These are phyloP conservation scores for Dimorphilus gyrociliatus DNA, from an alignment of 2,888 invertebrate species.

Conservation along the genomic window DNA sequence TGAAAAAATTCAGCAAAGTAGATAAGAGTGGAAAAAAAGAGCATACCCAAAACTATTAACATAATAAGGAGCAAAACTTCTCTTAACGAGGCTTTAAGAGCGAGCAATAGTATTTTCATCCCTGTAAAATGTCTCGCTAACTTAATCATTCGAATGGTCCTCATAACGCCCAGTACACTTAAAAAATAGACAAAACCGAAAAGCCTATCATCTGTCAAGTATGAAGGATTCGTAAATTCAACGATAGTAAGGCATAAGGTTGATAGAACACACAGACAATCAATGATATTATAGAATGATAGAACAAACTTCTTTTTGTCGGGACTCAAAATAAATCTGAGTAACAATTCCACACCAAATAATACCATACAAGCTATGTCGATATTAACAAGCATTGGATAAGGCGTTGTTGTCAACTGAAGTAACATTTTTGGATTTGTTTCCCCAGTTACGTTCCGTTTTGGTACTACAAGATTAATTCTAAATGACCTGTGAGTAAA, in stretches of 20 bases:
- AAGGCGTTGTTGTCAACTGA: conserved; percentile 2
- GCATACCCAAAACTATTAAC: conserved; percentile 8
- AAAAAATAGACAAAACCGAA: conserved; percentile 5
- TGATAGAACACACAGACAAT: conserved; percentile 9
- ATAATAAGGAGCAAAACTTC: conserved; percentile 8
- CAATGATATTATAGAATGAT: conserved; percentile 6
- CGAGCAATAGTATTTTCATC: conserved; percentile 6
- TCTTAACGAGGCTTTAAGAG: conserved; percentile 4
- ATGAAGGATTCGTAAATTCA: neutral
- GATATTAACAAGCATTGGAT: conserved; percentile 4
- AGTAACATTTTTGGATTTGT: conserved; percentile 5
- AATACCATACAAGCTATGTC: conserved; percentile 4
- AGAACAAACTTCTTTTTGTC: conserved; percentile 5
- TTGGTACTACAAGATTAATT: too few species aligned
- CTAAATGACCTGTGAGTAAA: too few species aligned
- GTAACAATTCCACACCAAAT: conserved; percentile 5
- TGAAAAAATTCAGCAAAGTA: conserved; percentile 7
- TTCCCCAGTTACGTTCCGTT: too few species aligned
- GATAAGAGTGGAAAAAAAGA: conserved; percentile 7
- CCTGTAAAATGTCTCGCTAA: conserved; percentile 6
- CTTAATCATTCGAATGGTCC: conserved; percentile 6
- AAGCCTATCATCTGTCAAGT: conserved; percentile 3
- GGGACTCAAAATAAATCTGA: conserved; percentile 6
- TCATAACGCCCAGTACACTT: conserved; percentile 6
- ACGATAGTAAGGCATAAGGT: conserved; percentile 2